Evolutionary conservation across 2,888 invertebrate species (phyloP).

Genomic region (Agrilus biguttatus): DNA sequence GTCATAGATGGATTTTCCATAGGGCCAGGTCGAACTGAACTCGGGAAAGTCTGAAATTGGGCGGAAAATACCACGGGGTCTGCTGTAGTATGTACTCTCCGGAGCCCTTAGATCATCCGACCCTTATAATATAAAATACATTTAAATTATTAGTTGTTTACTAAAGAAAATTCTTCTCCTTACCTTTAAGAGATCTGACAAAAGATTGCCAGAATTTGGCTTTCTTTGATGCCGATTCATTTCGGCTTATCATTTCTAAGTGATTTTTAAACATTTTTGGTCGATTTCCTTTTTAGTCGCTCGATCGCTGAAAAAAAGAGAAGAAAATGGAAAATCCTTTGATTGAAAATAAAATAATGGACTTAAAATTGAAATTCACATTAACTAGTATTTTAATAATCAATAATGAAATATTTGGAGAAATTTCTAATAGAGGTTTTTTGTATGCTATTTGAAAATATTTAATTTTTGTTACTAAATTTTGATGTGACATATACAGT

Average conservation of each 20-base stretch:
- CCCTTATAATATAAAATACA: slow-evolving; percentile 36
- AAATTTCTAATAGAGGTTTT: too few relatives aligned
- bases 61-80: slow-evolving; percentile 50
- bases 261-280: slow-evolving; percentile 81
- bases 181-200: slow-evolving; percentile 85
- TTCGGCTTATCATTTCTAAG: slow-evolving; percentile 88
- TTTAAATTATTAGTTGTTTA: background rate
- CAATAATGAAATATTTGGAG: too few relatives aligned
- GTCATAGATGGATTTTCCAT: slow-evolving; percentile 76
- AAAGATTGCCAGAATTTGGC: slow-evolving; percentile 91
- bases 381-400: too few relatives aligned
- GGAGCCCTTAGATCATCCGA: slow-evolving; percentile 86
- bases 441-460: too few relatives aligned
- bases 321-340: background rate
- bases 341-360: background rate
- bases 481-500: background rate
- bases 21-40: slow-evolving; percentile 55
- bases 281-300: slow-evolving; percentile 39
- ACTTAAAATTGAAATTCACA: too few relatives aligned
- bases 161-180: slow-evolving; percentile 14
- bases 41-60: slow-evolving; percentile 63
- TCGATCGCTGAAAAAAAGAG: slow-evolving; percentile 51
- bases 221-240: slow-evolving; percentile 82
- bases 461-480: background rate
- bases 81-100: slow-evolving; percentile 43